Conservation (phyloP, 2,113 vertebrate genomes). For the Pelvicachromis taeniatus region DNA sequence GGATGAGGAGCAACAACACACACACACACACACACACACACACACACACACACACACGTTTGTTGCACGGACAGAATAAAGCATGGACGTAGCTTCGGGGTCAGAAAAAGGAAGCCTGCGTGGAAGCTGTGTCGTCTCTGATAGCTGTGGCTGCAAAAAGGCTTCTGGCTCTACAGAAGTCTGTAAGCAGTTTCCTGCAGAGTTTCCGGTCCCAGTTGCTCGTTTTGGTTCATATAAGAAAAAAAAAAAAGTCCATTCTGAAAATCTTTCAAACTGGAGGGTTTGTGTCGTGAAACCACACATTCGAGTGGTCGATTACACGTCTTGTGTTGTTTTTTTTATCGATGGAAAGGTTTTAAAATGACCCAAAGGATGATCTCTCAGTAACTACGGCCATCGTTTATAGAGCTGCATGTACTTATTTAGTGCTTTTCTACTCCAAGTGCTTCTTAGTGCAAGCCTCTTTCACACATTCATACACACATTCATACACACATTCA, state of each 20-base stretch:
- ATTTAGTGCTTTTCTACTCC: not conserved
- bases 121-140: not conserved
- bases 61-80: not conserved
- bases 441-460: not conserved
- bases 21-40: no score
- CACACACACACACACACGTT: not conserved
- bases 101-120: not conserved
- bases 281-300: not conserved
- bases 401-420: not conserved
- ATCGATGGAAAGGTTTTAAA: not conserved
- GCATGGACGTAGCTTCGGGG: not conserved
- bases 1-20: not conserved
- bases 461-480: not conserved
- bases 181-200: not conserved
- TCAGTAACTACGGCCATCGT: not conserved
- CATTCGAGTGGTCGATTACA: not conserved
- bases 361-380: not conserved
- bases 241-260: accelerated
- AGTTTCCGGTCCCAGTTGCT: not conserved
- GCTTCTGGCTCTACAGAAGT: not conserved
- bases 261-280: not conserved
- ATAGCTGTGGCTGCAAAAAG: not conserved
- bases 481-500: no score
- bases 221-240: not conserved
- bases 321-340: not conserved